phyloP scores from a whole-genome alignment of 2,888 invertebrate species.

The Cantharis rufa region DNA sequence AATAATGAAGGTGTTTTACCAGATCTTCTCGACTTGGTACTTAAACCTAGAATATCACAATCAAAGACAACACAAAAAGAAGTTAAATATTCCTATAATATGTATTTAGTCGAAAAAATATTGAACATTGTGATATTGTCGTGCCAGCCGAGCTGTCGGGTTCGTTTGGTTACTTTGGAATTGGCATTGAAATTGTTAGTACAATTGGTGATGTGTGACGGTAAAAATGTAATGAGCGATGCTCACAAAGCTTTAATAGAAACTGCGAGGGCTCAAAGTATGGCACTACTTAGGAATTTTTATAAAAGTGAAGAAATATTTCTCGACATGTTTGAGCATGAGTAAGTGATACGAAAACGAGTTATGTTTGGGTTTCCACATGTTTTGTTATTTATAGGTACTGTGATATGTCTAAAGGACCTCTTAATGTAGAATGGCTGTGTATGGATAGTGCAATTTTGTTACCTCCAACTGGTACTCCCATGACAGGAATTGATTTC shows the following conservation, averaged over 20 bases:
- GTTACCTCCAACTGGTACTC: conserved; percentile 93
- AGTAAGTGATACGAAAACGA: conserved; percentile 59
- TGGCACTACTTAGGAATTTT: conserved; percentile 84
- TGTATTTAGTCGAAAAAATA: conserved; percentile 79
- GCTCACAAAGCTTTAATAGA: conserved; percentile 70
- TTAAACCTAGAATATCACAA: conserved; percentile 60
- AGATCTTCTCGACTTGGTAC: conserved; percentile 77
- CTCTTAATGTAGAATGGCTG: conserved; percentile 89
- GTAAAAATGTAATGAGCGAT: conserved; percentile 67
- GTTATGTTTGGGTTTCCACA: neutral
- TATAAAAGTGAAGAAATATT: conserved; percentile 98
- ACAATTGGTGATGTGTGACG: conserved; percentile 65
- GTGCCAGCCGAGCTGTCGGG: conserved; percentile 87
- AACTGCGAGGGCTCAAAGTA: conserved; percentile 78
- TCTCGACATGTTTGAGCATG: conserved; percentile 98
- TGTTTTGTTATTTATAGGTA: conserved; percentile 58
- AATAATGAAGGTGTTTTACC: conserved; percentile 93
- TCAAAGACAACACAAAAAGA: conserved; percentile 44
- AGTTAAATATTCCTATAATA: conserved; percentile 70
- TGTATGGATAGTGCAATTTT: conserved; percentile 96
- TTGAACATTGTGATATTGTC: conserved; percentile 81
- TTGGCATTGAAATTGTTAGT: conserved; percentile 80
- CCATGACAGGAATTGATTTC: conserved; percentile 94
- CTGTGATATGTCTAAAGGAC: conserved; percentile 86
- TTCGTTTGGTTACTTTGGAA: conserved; percentile 91